Base-by-base conservation (phyloP, 2,797 vertebrate genomes). In the Megalops cyprinoides region DNA sequence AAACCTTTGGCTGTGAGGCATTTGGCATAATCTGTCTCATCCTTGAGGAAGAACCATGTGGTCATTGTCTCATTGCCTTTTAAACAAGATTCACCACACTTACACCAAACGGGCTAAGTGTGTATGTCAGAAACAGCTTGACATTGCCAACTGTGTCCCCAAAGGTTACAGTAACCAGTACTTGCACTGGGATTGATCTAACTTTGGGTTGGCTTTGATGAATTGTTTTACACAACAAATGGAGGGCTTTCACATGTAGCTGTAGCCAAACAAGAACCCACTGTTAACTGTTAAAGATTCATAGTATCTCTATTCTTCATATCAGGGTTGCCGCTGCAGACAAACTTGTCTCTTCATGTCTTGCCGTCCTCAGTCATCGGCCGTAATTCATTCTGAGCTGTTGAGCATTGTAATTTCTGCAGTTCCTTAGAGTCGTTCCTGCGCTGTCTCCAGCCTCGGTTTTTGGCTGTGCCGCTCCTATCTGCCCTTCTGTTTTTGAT, bases 401-500 rank as follows among this genome's bases (percentile, higher is more conserved):
- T 44, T 71, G 67, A 44, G 67, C 39, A 3, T 67, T 5, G 4
- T 42, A 71, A 23, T 39, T 7, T 6, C 37, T 42, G 1, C 6
- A 44, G 37, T 71, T 37, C 39, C n/a, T 0, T 44, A n/a, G 67
- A 71, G 6, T 23, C 67, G 20, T 42, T 71, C 37, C 67, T 44
- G 31, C 62, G 3, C 20, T 37, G 67, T 58, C 34, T 74, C 8
- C 7, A 15, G 44, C 6, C 67, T 23, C 18, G 31, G 78, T 67
- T 4, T 71, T 71, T 71, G 67, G 67, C 67, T 23, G 39, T n/a
- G 39, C 20, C 23, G 37, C 65, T 34, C 65, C 65, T 37, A 14
- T 71, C 67, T 42, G 42, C 44, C n/a, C 37, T 73, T n/a, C 37
- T 65, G 25, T 76, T 25, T 75, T 65, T 53, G 28, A 81, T 76